Percentiles rank a stretch among this genome's conserved stretches.
These are phyloP conservation scores for Pelagia noctiluca DNA, from an alignment of 30 jellyfish, hydroid and myxozoan species.

Conservation along the genomic window DNA sequence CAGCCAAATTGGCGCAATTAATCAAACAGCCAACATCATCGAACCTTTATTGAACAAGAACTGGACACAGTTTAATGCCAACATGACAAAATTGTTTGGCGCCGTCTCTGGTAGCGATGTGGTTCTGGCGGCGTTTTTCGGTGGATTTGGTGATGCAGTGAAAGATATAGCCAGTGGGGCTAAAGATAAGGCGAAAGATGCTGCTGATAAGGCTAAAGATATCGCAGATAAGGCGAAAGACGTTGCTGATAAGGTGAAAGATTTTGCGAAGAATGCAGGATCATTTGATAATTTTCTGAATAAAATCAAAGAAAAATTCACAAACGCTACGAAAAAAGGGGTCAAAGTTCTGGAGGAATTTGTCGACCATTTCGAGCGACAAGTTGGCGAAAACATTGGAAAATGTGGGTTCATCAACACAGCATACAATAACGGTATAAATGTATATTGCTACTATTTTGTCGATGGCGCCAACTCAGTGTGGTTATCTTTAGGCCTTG, in stretches of 20 bases:
- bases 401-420: slow-evolving; percentile 46
- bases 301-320: slow-evolving; percentile 16
- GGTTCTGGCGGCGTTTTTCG: slow-evolving; percentile 19
- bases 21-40: background rate
- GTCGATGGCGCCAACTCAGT: slow-evolving; percentile 30
- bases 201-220: background rate
- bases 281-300: background rate
- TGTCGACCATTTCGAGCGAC: slow-evolving; percentile 15
- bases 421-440: slow-evolving; percentile 28
- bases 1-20: background rate
- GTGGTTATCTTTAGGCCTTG: slow-evolving; percentile 55
- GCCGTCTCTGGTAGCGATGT: background rate
- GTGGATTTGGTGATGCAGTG: slow-evolving; percentile 16
- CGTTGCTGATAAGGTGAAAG: slow-evolving; percentile 4
- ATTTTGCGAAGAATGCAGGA: background rate
- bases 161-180: slow-evolving; percentile 1
- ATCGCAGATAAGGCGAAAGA: background rate
- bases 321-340: slow-evolving; percentile 10
- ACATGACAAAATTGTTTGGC: background rate
- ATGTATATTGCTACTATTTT: slow-evolving; percentile 38
- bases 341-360: slow-evolving; percentile 36
- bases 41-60: background rate
- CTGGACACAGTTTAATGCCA: background rate
- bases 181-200: background rate
- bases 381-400: slow-evolving; percentile 43